Evolutionary conservation across 2,113 vertebrate species (phyloP).

Genomic region (Microcebus murinus): DNA sequence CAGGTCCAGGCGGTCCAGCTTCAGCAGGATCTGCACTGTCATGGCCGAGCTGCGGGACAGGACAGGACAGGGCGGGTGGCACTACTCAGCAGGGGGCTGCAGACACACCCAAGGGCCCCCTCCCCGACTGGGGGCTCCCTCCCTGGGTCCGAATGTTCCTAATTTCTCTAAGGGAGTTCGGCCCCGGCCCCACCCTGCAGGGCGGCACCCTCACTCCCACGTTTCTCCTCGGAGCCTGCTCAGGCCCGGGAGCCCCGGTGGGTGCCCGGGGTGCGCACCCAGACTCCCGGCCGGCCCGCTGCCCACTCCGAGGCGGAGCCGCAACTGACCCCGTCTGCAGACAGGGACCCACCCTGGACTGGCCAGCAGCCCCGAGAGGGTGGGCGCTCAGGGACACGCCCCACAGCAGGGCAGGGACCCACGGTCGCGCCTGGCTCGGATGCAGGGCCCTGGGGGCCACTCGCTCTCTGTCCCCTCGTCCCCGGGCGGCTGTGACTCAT

Average conservation of each 20-base stretch:
- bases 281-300: background rate
- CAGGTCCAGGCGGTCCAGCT: slow-evolving; percentile 95
- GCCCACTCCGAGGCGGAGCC: background rate
- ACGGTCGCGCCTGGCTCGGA: no score
- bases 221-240: background rate
- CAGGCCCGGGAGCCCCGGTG: accelerated
- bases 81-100: background rate
- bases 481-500: background rate
- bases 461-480: background rate
- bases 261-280: background rate
- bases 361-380: no score
- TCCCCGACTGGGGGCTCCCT: background rate
- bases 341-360: background rate
- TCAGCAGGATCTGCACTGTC: slow-evolving; percentile 94
- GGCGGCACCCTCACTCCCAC: background rate
- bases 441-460: background rate
- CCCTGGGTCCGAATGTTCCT: background rate
- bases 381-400: background rate
- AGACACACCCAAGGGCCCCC: no score
- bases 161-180: background rate
- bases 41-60: slow-evolving; percentile 90
- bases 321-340: no score
- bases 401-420: no score
- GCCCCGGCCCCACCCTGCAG: background rate
- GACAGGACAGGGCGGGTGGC: accelerated